phyloP scores from a whole-genome alignment of 2,113 vertebrate genomes.

The Tachuris rubrigastra region DNA sequence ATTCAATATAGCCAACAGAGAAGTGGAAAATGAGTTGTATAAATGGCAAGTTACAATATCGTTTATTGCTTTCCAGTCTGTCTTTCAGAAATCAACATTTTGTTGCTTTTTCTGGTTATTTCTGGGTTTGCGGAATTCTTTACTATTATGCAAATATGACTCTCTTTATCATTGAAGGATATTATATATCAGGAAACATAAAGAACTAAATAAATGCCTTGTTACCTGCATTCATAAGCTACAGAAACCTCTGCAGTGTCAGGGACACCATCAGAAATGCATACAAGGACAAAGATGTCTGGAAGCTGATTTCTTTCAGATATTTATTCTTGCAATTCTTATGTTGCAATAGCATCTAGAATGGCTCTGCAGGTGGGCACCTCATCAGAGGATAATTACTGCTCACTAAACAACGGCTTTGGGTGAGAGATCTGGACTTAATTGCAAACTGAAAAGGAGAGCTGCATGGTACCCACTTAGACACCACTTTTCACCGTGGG shows the following conservation, averaged over 20 bases:
- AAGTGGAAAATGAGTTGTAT: neutral
- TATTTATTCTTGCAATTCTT: neutral
- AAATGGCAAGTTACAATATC: neutral
- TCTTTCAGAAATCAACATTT: neutral
- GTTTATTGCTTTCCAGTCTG: neutral
- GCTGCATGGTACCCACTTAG: neutral
- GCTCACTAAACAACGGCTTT: neutral
- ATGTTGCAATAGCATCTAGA: neutral
- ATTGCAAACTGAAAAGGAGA: slow-evolving; percentile 13
- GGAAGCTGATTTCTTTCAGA: neutral
- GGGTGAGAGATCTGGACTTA: neutral
- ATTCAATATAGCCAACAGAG: neutral
- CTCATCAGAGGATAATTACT: slow-evolving; percentile 28
- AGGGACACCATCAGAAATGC: accelerated
- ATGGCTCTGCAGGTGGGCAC: neutral
- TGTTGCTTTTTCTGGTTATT: neutral
- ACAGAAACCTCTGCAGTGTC: neutral
- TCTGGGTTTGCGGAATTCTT: neutral
- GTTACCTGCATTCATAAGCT: neutral
- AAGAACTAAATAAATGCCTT: neutral
- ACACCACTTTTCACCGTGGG: neutral
- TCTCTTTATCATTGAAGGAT: neutral
- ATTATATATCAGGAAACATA: neutral
- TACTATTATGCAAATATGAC: neutral
- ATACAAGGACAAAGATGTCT: neutral